phyloP scores from a whole-genome alignment of 2,113 vertebrate species.

The Hippocampus guttulatus region DNA sequence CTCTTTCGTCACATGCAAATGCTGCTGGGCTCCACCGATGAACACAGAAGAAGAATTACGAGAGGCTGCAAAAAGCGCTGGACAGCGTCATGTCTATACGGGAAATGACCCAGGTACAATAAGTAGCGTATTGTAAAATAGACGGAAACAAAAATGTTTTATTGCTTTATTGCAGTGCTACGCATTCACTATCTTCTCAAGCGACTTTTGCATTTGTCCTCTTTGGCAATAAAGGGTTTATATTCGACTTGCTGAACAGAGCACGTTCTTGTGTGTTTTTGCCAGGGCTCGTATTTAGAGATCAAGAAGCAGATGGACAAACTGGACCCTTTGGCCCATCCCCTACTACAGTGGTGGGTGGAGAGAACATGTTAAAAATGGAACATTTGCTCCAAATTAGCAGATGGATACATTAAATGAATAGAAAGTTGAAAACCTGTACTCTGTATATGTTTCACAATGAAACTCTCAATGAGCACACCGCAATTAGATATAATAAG shows the following conservation, averaged over 20 bases:
- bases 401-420: background rate
- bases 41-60: conserved; percentile 97
- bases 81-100: conserved; percentile 99
- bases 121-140: background rate
- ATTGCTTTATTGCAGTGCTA: background rate
- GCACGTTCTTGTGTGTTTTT: conserved; percentile 21
- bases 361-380: conserved; percentile 7
- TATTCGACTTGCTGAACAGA: conserved; percentile 2
- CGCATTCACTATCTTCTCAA: background rate
- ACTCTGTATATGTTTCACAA: background rate
- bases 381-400: background rate
- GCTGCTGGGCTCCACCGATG: conserved; percentile 45
- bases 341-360: conserved; percentile 92
- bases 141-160: no score
- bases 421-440: background rate
- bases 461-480: background rate
- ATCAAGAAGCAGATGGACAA: conserved; percentile 99
- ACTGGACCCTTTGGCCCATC: conserved; percentile 92
- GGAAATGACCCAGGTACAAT: conserved; percentile 97
- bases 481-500: no score
- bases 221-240: background rate
- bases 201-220: background rate
- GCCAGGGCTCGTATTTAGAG: conserved; percentile 94
- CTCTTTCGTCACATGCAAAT: conserved; percentile 42
- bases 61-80: conserved; percentile 96